Conservation (phyloP, 1,140 invertebrate species). For the Sinella curviseta region DNA sequence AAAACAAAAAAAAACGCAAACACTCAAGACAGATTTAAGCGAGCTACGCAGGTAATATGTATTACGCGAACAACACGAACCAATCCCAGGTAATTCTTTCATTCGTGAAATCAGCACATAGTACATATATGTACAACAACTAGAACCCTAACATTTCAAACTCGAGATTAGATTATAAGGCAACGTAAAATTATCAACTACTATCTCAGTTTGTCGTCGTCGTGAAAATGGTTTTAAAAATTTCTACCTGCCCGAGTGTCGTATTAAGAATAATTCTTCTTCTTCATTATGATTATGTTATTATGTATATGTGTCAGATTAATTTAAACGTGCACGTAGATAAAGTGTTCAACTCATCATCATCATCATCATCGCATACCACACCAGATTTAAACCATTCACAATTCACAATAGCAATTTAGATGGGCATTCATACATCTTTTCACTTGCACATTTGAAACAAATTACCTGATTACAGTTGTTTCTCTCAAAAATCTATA, state of each 20-base stretch:
- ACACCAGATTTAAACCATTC: background rate
- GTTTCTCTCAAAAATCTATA: constrained; percentile 2
- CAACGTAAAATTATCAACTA: background rate
- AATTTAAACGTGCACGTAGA: background rate
- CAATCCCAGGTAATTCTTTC: too few species aligned
- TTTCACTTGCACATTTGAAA: background rate
- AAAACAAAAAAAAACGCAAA: too few species aligned
- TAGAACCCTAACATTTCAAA: background rate
- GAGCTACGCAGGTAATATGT: too few species aligned
- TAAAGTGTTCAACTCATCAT: too few species aligned
- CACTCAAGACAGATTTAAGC: too few species aligned
- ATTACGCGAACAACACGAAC: too few species aligned
- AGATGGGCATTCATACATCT: background rate
- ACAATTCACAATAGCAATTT: background rate
- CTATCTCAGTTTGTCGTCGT: background rate
- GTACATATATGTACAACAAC: background rate
- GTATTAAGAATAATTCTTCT: too few species aligned
- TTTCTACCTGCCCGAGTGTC: background rate
- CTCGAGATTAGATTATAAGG: background rate
- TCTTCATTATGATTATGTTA: background rate
- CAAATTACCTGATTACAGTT: background rate
- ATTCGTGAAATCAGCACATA: too few species aligned
- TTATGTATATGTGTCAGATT: background rate
- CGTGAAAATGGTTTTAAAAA: background rate
- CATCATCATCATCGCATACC: too few species aligned